A percentile compares a stretch with the other conserved stretches of the same genome.
phyloP scores from a whole-genome alignment of 1,140 invertebrate species.

The Aphelenchoides fujianensis region DNA sequence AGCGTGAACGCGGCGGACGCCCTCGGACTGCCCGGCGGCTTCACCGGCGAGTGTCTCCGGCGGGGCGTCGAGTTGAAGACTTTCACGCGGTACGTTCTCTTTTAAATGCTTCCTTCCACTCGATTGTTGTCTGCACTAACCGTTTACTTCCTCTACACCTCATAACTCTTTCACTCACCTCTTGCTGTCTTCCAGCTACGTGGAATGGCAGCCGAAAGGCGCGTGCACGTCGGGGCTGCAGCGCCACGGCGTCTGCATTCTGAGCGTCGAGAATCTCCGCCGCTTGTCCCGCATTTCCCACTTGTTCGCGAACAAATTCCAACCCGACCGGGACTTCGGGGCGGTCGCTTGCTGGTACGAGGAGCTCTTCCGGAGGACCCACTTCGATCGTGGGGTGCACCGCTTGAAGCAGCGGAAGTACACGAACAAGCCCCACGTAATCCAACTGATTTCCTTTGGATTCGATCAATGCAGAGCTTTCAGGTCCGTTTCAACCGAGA shows the following conservation, averaged over 20 bases:
- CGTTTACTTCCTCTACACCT: no score
- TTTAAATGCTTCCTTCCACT: no score
- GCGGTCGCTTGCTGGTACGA: constrained; percentile 21
- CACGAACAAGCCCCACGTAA: not conserved
- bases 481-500: no score
- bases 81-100: not conserved
- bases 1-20: constrained; percentile 6
- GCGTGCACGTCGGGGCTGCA: not conserved
- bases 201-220: not conserved
- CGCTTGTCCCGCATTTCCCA: not conserved
- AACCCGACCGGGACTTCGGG: constrained; percentile 20
- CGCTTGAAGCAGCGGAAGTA: constrained; percentile 3
- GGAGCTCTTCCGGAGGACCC: constrained; percentile 24
- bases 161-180: no score
- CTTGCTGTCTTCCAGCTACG: constrained; percentile 4
- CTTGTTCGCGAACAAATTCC: constrained; percentile 26
- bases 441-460: no score
- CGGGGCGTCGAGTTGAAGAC: no score
- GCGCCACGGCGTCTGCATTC: constrained; percentile 26
- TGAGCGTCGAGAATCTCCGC: constrained; percentile 20
- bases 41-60: constrained; percentile 23
- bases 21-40: constrained; percentile 21
- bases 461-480: no score
- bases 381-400: constrained; percentile 9
- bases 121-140: no score